Evolutionary conservation across 2,113 vertebrate species (phyloP).

Genomic region (Paracanthobrama guichenoti): DNA sequence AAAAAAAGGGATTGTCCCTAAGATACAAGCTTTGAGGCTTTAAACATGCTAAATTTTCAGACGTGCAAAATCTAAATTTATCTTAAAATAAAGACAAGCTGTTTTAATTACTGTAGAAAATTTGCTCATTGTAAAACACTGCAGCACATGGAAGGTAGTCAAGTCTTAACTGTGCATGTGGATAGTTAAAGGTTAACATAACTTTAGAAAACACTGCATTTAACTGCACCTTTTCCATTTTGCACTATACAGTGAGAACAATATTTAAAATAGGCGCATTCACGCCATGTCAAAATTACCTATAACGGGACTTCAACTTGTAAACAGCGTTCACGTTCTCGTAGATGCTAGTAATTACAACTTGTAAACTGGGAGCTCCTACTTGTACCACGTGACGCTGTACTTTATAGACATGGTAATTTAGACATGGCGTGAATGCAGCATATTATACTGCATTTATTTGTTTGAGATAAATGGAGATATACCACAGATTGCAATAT

Average conservation of each 20-base stretch:
- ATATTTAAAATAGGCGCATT: not conserved
- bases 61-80: conserved; percentile 25
- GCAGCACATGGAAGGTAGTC: conserved; percentile 4
- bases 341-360: too few relatives aligned
- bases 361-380: too few relatives aligned
- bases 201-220: conserved; percentile 11
- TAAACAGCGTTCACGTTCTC: too few relatives aligned
- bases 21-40: conserved; percentile 12
- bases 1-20: not conserved
- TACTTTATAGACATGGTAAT: too few relatives aligned
- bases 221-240: not conserved
- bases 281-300: too few relatives aligned
- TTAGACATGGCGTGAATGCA: too few relatives aligned
- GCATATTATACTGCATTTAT: conserved; percentile 34
- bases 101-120: conserved; percentile 6
- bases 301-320: too few relatives aligned
- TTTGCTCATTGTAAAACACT: not conserved
- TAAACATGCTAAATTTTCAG: conserved; percentile 31
- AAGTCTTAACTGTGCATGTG: not conserved
- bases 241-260: conserved; percentile 19
- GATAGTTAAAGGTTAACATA: not conserved
- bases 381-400: too few relatives aligned
- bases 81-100: conserved; percentile 20
- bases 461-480: not conserved
- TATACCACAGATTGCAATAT: conserved; percentile 28